A percentile compares a stretch with the other conserved stretches of the same genome.
phyloP scores from a whole-genome alignment of 2,888 invertebrate species.

The Celastrina argiolus region DNA sequence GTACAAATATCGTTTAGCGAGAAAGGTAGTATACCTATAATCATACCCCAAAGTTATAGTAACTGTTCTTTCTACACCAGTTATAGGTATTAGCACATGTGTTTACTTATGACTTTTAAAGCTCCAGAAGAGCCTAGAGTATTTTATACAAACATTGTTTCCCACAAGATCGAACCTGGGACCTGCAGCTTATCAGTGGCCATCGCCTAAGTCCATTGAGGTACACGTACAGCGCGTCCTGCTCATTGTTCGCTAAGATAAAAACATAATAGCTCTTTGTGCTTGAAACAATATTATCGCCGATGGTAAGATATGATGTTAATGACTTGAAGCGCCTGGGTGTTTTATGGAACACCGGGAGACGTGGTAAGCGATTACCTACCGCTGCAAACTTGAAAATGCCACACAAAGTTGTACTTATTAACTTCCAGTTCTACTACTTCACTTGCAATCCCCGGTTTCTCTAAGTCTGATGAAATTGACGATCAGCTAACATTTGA shows the following conservation, averaged over 20 bases:
- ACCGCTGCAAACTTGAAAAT: too few relatives aligned
- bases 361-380: neutral
- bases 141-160: neutral
- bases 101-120: too few relatives aligned
- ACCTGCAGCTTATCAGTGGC: neutral
- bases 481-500: too few relatives aligned
- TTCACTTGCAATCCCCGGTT: too few relatives aligned
- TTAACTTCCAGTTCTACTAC: too few relatives aligned
- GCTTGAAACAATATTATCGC: conserved; percentile 29
- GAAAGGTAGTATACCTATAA: too few relatives aligned
- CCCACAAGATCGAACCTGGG: neutral
- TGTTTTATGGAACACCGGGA: neutral
- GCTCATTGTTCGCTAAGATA: conserved; percentile 26
- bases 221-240: neutral
- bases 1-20: too few relatives aligned
- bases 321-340: conserved; percentile 9
- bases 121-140: too few relatives aligned
- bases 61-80: too few relatives aligned
- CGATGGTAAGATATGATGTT: conserved; percentile 11
- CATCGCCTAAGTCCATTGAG: conserved; percentile 4
- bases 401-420: too few relatives aligned
- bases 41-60: too few relatives aligned
- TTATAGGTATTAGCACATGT: neutral
- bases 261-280: conserved; percentile 32
- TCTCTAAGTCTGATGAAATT: too few relatives aligned